phyloP scores from a whole-genome alignment of 2,888 invertebrate genomes.

The Monopis laevigella region DNA sequence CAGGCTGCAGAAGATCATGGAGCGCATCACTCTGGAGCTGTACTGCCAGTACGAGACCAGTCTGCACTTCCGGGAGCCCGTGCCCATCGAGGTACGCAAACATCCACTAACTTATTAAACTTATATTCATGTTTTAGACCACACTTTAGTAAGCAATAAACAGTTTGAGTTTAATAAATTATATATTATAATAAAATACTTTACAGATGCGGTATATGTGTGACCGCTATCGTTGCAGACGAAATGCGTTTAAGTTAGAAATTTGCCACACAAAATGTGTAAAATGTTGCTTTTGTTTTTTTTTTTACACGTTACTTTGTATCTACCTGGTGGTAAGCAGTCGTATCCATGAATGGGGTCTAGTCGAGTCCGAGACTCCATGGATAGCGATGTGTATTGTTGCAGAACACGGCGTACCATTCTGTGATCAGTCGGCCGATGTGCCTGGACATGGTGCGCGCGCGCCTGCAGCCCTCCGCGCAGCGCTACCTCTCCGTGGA shows the following conservation, averaged over 20 bases:
- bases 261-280: too few relatives aligned
- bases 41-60: slow-evolving; percentile 93
- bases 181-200: too few relatives aligned
- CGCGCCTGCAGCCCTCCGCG: slow-evolving; percentile 78
- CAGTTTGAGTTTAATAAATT: too few relatives aligned
- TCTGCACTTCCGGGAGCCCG: slow-evolving; percentile 87
- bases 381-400: background rate
- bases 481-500: slow-evolving; percentile 78
- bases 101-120: slow-evolving; percentile 44
- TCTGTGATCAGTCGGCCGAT: slow-evolving; percentile 68
- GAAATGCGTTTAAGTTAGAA: too few relatives aligned
- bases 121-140: too few relatives aligned
- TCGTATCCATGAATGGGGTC: too few relatives aligned
- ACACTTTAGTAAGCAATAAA: too few relatives aligned
- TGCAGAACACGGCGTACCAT: background rate
- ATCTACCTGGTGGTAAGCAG: too few relatives aligned
- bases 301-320: too few relatives aligned
- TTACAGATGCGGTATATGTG: too few relatives aligned
- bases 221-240: too few relatives aligned
- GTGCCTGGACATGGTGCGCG: slow-evolving; percentile 84
- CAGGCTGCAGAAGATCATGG: slow-evolving; percentile 75
- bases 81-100: slow-evolving; percentile 74
- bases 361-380: background rate
- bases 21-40: slow-evolving; percentile 87
- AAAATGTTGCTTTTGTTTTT: too few relatives aligned